These are phyloP conservation scores for Onychorhynchus coronatus DNA, from an alignment of 2,113 vertebrate genomes.

Conservation along the genomic window DNA sequence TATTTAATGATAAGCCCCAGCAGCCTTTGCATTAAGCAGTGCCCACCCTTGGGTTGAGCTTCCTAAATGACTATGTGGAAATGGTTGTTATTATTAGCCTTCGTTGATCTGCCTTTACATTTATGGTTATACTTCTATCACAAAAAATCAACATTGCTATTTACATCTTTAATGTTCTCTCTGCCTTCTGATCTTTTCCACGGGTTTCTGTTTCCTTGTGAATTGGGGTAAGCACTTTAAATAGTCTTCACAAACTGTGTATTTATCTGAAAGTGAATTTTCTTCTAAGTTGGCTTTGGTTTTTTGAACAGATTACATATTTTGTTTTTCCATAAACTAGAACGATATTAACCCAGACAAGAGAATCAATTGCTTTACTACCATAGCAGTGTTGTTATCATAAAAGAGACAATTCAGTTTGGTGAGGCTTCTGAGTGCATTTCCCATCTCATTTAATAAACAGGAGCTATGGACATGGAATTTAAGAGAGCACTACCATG, in stretches of 20 bases:
- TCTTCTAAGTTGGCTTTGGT: neutral
- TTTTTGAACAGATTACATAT: neutral
- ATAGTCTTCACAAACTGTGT: neutral
- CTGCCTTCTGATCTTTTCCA: neutral
- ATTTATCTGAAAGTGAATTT: neutral
- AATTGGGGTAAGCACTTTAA: neutral
- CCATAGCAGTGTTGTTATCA: neutral
- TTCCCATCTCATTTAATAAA: neutral
- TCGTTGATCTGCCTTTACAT: neutral
- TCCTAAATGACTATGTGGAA: neutral
- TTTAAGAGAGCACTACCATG: neutral
- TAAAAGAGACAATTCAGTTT: neutral
- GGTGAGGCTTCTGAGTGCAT: neutral
- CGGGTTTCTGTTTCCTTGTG: neutral
- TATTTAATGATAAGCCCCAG: neutral
- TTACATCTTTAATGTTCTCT: neutral
- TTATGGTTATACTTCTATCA: neutral
- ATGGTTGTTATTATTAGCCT: neutral
- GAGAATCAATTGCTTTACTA: neutral
- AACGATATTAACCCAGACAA: neutral
- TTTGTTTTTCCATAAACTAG: neutral
- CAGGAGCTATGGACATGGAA: neutral
- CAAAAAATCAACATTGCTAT: neutral
- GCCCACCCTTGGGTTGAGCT: neutral
- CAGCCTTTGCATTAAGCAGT: neutral